A percentile compares a stretch with the other conserved stretches of the same genome.
Conservation (phyloP, 2,888 invertebrate genomes). For the Hydropsyche betteni region DNA sequence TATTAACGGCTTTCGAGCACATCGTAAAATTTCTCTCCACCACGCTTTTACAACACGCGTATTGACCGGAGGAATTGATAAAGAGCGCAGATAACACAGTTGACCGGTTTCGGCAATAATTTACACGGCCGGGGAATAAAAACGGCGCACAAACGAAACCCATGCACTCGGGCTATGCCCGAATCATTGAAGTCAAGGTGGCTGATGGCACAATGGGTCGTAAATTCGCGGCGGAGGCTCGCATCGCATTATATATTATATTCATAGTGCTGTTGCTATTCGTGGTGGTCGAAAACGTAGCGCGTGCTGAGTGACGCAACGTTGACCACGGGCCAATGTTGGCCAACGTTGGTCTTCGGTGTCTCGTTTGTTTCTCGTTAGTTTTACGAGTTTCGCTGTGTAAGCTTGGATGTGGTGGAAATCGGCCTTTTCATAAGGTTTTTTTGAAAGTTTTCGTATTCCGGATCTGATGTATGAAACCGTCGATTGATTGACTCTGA, state of each 20-base stretch:
- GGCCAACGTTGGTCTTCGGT: neutral
- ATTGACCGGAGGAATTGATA: conserved; percentile 11
- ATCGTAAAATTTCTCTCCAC: conserved; percentile 11
- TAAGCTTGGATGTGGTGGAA: too few relatives aligned
- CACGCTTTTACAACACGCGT: conserved; percentile 4
- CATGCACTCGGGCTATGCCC: conserved; percentile 8
- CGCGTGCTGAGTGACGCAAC: conserved; percentile 47
- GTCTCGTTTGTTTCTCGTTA: conserved; percentile 48
- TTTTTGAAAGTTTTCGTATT: too few relatives aligned
- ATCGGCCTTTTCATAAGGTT: too few relatives aligned
- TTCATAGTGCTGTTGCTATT: neutral
- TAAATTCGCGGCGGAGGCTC: neutral
- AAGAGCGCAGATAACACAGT: conserved; percentile 12
- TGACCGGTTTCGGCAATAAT: conserved; percentile 17
- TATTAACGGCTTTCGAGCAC: conserved; percentile 3
- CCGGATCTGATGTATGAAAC: too few relatives aligned
- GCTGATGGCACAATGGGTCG: conserved; percentile 17
- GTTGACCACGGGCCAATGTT: conserved; percentile 30
- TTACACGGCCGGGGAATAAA: neutral
- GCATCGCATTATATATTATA: neutral
- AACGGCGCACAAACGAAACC: neutral
- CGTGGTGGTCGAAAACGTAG: conserved; percentile 25
- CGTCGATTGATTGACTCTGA: too few relatives aligned
- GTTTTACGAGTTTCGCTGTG: conserved; percentile 36
- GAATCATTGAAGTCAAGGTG: conserved; percentile 24